Evolutionary conservation across 2,888 invertebrate species (phyloP).

Genomic region (Resseliella maxima): DNA sequence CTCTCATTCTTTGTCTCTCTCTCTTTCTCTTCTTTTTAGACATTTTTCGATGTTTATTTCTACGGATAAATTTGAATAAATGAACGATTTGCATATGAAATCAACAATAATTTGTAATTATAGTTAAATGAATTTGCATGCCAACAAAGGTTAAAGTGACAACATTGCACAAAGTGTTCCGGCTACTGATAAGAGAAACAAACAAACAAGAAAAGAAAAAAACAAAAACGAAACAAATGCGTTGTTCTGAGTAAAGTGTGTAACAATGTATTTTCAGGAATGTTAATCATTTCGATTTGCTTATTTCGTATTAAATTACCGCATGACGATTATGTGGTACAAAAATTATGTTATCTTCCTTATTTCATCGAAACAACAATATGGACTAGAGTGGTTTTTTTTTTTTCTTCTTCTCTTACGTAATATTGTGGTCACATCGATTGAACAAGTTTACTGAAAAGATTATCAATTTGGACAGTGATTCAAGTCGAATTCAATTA

Average conservation of each 20-base stretch:
- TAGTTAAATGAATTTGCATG: background rate
- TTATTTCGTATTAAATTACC: too few species aligned
- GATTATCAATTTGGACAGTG: background rate
- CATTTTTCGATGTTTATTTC: background rate
- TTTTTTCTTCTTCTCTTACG: too few species aligned
- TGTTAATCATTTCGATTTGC: too few species aligned
- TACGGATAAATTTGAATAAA: background rate
- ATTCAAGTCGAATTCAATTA: conserved; percentile 10
- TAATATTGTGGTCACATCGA: background rate
- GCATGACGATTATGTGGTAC: too few species aligned
- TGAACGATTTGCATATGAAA: conserved; percentile 11
- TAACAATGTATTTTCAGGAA: background rate
- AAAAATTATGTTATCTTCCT: too few species aligned
- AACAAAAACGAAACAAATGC: background rate
- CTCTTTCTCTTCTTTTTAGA: background rate
- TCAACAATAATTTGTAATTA: conserved; percentile 31
- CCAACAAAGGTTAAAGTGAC: background rate
- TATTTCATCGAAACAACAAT: too few species aligned
- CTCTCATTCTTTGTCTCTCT: background rate
- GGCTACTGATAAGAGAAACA: conserved; percentile 20
- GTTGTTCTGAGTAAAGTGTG: background rate
- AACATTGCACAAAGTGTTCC: conserved; percentile 4
- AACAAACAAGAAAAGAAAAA: too few species aligned
- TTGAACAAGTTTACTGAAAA: too few species aligned
- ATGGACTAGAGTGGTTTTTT: too few species aligned